These are phyloP conservation scores for Chrysolophus pictus DNA, from an alignment of 2,797 vertebrate species.

Conservation along the genomic window DNA sequence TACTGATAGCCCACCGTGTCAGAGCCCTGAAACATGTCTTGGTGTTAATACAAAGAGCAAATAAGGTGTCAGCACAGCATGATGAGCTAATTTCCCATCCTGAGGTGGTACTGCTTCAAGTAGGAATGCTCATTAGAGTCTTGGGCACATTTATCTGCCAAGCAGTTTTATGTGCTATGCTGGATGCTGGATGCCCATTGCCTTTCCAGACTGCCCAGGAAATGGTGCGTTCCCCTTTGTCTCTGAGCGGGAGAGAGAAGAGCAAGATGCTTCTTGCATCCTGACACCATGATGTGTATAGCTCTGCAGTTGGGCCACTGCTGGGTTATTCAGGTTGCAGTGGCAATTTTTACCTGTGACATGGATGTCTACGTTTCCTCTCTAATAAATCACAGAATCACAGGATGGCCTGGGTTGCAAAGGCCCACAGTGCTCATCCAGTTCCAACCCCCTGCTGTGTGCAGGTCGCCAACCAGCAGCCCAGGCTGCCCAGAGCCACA, in stretches of 20 bases:
- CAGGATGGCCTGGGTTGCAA: too few species aligned
- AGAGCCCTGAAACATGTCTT: background rate
- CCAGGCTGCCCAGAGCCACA: too few species aligned
- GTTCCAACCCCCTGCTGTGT: too few species aligned
- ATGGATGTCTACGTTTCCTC: background rate
- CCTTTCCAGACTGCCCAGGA: background rate
- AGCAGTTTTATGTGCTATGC: background rate
- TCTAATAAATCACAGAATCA: background rate
- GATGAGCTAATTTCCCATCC: constrained; percentile 13
- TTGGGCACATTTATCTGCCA: background rate
- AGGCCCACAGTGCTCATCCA: too few species aligned
- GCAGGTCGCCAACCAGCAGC: too few species aligned
- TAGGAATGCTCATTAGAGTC: background rate
- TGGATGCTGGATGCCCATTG: background rate
- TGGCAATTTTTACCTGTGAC: background rate
- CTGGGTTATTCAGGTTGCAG: background rate
- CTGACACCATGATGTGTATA: background rate
- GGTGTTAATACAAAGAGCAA: constrained; percentile 2
- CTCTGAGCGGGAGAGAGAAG: fast-evolving
- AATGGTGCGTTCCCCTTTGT: background rate
- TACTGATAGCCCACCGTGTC: background rate
- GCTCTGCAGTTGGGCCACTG: background rate
- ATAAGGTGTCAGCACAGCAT: background rate
- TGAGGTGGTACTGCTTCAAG: background rate
- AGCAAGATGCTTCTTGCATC: background rate